Evolutionary conservation across 2,113 vertebrate species (phyloP), one percentile per base, ranked within the genome.

Genomic region (Hippocampus abdominalis): DNA sequence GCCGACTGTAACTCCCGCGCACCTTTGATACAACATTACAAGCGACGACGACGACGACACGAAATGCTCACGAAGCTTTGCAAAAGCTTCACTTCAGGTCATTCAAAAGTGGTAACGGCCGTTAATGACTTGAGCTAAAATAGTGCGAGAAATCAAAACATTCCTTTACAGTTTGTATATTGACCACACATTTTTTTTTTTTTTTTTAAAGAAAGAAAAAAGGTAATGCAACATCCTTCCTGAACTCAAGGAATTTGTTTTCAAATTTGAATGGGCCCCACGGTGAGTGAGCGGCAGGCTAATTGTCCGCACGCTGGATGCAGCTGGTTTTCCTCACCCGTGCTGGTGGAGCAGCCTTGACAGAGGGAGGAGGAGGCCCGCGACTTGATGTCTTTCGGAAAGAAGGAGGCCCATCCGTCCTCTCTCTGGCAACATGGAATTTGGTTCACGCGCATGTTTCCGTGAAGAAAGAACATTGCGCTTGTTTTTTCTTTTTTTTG

Each of bases 161-260:
- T 63, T 60, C 29, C 57, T 60, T 60, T 69, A 72, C 18, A 62
- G n/a, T 66, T 46, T 62, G 68, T 62, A 54, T 42, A 8, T 64
- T 56, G 67, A 13, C 61, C 66, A 66, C 32, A 36, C 32, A 36
- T 72, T 44, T n/a, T n/a, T n/a, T n/a, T n/a, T n/a, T n/a, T n/a
- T n/a, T n/a, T n/a, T n/a, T n/a, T n/a, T n/a, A n/a, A 62, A 61
- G 76, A 71, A 84, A 78, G 25, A 67, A 71, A 76, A 9, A 21
- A 60, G 36, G 32, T 62, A 21, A 40, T 11, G 74, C 66, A 60
- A 64, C 74, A 89, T 90, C 89, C 89, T 90, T 90, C 80, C 82
- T 81, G 29, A 78, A 71, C 78, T 70, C 32, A 61, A 89, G 90
- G 89, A 90, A 90, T 87, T 84, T 77, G 84, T 88, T 86, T 72